Conservation (phyloP, 2,888 invertebrate species). For the Sesia bembeciformis region DNA sequence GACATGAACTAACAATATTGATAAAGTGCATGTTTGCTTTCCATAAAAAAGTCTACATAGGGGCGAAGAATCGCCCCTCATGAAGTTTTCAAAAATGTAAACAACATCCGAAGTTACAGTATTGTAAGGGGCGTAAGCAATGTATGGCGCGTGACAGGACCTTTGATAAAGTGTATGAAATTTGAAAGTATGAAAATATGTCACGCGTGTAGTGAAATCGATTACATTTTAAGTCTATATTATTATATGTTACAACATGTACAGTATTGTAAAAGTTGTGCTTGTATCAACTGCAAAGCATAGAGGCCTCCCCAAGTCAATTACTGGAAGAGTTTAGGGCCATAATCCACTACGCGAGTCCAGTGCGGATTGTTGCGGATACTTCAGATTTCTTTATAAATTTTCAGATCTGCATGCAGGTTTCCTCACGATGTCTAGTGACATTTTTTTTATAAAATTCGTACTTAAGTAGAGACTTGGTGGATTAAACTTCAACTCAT, state of each 20-base stretch:
- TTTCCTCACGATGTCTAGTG: too few species aligned
- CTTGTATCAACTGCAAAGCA: too few species aligned
- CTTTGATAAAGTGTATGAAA: background rate
- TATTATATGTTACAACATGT: background rate
- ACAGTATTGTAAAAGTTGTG: too few species aligned
- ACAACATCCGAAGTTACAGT: background rate
- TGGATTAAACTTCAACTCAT: too few species aligned
- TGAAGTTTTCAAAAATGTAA: background rate
- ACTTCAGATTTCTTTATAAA: too few species aligned
- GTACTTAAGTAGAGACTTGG: too few species aligned
- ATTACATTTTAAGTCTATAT: background rate
- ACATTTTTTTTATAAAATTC: too few species aligned
- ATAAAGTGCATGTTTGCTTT: background rate
- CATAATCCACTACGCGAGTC: too few species aligned
- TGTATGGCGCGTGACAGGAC: background rate
- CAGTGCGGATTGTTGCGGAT: too few species aligned
- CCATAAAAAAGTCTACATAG: background rate
- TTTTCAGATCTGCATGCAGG: too few species aligned
- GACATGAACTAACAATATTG: conserved; percentile 4
- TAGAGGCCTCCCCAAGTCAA: too few species aligned
- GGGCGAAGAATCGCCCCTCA: background rate
- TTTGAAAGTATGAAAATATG: background rate
- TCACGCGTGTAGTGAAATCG: background rate
- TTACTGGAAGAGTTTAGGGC: too few species aligned
- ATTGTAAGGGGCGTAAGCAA: background rate